A percentile compares a stretch with the other conserved stretches of the same genome.
Conservation (phyloP, 2,888 invertebrate genomes). For the Melinopterus prodromus region DNA sequence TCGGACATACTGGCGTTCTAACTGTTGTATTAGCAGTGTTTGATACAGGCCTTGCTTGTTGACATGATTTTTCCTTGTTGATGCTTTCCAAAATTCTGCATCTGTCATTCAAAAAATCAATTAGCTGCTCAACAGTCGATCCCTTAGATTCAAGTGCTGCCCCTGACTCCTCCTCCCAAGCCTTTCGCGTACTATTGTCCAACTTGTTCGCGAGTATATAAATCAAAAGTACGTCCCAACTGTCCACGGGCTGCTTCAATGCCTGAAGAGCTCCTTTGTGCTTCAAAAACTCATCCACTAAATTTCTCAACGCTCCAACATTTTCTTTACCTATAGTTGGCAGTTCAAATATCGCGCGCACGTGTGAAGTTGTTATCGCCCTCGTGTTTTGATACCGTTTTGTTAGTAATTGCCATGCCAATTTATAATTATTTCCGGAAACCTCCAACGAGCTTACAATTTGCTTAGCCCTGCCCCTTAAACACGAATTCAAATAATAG, state of each 20-base stretch:
- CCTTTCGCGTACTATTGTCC: neutral
- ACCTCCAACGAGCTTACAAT: no score
- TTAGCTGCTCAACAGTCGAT: constrained; percentile 16
- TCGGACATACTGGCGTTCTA: neutral
- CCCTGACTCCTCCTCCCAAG: constrained; percentile 19
- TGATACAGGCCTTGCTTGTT: neutral
- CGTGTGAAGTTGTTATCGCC: no score
- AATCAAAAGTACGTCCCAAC: constrained; percentile 10
- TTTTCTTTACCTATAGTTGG: neutral
- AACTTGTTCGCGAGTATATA: no score
- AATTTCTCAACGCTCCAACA: constrained; percentile 17
- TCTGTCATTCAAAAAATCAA: constrained; percentile 23
- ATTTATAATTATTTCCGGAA: no score
- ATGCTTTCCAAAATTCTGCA: constrained; percentile 26
- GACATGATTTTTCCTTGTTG: neutral
- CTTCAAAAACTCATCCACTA: constrained; percentile 26
- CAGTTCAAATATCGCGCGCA: no score
- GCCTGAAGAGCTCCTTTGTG: constrained; percentile 16
- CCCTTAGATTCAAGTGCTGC: constrained; percentile 7
- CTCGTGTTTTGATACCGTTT: no score
- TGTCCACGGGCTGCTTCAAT: neutral
- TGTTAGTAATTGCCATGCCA: no score
- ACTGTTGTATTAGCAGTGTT: neutral
- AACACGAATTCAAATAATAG: no score
- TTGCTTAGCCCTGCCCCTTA: no score